Conservation (phyloP, 2,797 vertebrate species). For the Ctenosaura bakeri region DNA sequence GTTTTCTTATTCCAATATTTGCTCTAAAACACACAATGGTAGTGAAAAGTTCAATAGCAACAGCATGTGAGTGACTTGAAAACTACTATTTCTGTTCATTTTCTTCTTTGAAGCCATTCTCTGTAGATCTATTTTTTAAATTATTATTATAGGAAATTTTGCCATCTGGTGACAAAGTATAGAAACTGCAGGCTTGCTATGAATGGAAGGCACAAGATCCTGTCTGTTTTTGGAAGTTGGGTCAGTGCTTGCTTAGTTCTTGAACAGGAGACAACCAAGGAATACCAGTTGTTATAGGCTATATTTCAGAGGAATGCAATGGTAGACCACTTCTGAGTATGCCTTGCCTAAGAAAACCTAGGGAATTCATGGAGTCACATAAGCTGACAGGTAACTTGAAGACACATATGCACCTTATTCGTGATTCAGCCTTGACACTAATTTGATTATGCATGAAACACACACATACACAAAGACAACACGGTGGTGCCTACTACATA, state of each 20-base stretch:
- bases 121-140: not conserved
- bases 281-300: too few relatives aligned
- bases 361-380: too few relatives aligned
- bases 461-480: too few relatives aligned
- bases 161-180: slow-evolving; percentile 37
- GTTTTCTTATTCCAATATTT: not conserved
- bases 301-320: too few relatives aligned
- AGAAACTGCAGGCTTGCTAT: not conserved
- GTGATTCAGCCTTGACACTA: not conserved
- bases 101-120: not conserved
- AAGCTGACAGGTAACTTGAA: too few relatives aligned
- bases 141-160: slow-evolving; percentile 10
- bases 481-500: not conserved
- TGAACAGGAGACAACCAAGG: too few relatives aligned
- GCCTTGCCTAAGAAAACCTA: too few relatives aligned
- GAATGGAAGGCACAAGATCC: not conserved
- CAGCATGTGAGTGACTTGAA: not conserved
- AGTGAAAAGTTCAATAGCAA: not conserved
- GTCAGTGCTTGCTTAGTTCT: too few relatives aligned
- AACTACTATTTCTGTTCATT: not conserved
- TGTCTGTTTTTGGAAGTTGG: too few relatives aligned
- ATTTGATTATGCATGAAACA: not conserved
- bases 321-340: too few relatives aligned
- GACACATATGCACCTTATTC: not conserved
- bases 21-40: not conserved